Evolutionary conservation across 2,888 invertebrate species (phyloP).

Genomic region (Nomada fabriciana): DNA sequence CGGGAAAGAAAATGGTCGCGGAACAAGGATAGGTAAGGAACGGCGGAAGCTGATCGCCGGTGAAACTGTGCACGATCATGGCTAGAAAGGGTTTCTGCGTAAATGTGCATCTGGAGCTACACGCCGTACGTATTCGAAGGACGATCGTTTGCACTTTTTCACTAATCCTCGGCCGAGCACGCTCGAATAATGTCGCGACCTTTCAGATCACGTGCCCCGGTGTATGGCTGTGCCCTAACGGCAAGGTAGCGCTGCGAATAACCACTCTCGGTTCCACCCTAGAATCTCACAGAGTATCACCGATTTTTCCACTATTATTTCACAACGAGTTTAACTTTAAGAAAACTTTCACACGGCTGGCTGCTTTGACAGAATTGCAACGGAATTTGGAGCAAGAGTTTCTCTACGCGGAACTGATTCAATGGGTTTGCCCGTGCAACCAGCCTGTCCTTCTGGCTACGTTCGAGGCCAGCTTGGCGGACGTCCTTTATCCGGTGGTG

Average conservation of each 20-base stretch:
- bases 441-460: slow-evolving; percentile 87
- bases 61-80: slow-evolving; percentile 67
- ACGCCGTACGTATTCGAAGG: slow-evolving; percentile 77
- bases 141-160: too few relatives aligned
- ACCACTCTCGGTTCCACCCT: slow-evolving; percentile 89
- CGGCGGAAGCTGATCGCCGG: neutral
- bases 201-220: slow-evolving; percentile 92
- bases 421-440: slow-evolving; percentile 85
- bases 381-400: slow-evolving; percentile 86
- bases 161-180: too few relatives aligned
- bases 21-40: neutral
- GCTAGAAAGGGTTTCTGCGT: slow-evolving; percentile 81
- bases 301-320: slow-evolving; percentile 90
- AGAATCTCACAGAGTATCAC: slow-evolving; percentile 88
- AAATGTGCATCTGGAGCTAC: slow-evolving; percentile 79
- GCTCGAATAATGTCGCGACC: neutral
- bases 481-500: slow-evolving; percentile 88
- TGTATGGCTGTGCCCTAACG: slow-evolving; percentile 93
- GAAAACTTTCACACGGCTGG: slow-evolving; percentile 85
- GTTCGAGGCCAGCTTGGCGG: slow-evolving; percentile 88
- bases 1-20: neutral
- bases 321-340: slow-evolving; percentile 90
- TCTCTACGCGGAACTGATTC: slow-evolving; percentile 88
- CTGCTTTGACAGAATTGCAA: slow-evolving; percentile 84
- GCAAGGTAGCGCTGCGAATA: slow-evolving; percentile 90